Evolutionary conservation across 1,140 invertebrate genomes (phyloP).

Genomic region (Planococcus citri): DNA sequence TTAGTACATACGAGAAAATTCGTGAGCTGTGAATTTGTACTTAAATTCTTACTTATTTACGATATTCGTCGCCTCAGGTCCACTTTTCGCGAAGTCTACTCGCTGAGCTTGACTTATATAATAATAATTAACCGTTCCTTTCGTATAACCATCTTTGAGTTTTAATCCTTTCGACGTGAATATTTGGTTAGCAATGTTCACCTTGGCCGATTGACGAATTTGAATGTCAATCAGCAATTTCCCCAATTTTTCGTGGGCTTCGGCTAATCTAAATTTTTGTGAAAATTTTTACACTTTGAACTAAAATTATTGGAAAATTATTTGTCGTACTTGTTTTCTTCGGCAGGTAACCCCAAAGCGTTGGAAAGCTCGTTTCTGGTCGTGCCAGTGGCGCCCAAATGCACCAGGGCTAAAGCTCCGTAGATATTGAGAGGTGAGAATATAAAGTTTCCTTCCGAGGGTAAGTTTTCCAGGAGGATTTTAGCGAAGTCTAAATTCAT

Average conservation of each 20-base stretch:
- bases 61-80: background rate
- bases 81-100: background rate
- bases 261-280: background rate
- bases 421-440: constrained; percentile 52
- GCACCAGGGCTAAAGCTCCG: constrained; percentile 47
- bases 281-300: no score
- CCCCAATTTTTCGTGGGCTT: background rate
- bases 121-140: background rate
- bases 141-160: background rate
- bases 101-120: background rate
- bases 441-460: constrained; percentile 37
- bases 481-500: background rate
- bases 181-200: background rate
- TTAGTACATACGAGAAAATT: no score
- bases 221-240: background rate
- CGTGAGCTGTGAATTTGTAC: background rate
- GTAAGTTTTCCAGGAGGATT: background rate
- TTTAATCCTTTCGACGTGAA: background rate
- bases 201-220: background rate
- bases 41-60: background rate
- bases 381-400: constrained; percentile 49
- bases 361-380: constrained; percentile 51
- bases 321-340: background rate
- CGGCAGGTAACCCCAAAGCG: constrained; percentile 36
- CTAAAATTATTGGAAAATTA: no score